Base-by-base conservation (phyloP, 2,797 vertebrate genomes). In the Gymnothorax javanicus region DNA sequence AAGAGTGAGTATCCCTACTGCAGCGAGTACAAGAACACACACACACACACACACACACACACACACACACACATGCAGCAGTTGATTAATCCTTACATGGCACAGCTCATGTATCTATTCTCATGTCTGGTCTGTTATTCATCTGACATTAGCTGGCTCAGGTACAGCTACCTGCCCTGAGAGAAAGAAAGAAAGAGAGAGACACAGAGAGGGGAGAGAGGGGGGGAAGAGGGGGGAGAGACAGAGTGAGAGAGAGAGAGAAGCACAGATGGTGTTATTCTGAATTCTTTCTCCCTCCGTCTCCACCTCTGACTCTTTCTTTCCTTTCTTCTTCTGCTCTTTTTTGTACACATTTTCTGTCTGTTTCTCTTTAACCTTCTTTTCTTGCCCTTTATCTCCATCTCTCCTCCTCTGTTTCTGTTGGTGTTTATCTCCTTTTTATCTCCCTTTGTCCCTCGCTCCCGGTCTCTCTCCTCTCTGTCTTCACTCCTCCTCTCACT, bases 91-190 rank as follows among this genome's bases (percentile, higher is more conserved):
- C 43, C 20, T 77, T 13, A 25, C 52, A 77, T 52, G 73, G 73
- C 73, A 52, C 43, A 52, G 20, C 73, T 77, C 17, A 91, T 90
- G 91, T 94, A 92, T 94, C 90, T 92, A 92, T 95, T 93, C 94
- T 93, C 95, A 93, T 93, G 92, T 90, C 93, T 92, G 84, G 91
- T 90, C 93, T 92, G 94, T 95, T 94, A 94, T 95, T 94, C 91
- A 86, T 92, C 90, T 94, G 94, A 95, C 94, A 95, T 95, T 94
- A 94, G 93, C 93, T 93, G 93, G 93, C 93, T 93, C 93, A 94
- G 94, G 92, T 93, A 94, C 93, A 93, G 92, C 92, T 91, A 88
- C 33, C 33, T 43, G 33, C 33, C 33, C 33, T 43, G 33, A 91
- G 92, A 92, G 85, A n/a, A 91, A 93, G 91, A 87, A 90, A 91